Base-by-base conservation (phyloP, 2,888 invertebrate species). In the Drosophila koepferae region DNA sequence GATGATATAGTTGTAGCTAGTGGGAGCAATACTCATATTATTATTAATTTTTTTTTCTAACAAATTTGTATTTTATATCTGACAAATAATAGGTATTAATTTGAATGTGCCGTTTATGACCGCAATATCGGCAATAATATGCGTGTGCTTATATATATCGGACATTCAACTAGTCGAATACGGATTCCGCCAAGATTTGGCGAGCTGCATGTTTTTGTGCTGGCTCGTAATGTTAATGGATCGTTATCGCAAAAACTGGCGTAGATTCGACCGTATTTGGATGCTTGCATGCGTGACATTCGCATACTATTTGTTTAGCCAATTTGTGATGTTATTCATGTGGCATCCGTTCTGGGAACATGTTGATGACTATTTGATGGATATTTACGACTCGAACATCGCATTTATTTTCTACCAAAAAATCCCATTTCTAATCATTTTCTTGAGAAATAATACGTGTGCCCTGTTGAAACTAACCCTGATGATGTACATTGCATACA, bases 301-400 rank as follows among this genome's bases (percentile, higher is more conserved):
- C 0, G 2, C 40, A 0, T 49, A 40, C 7, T 60, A 60, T 10
- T 0, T 49, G 14, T 1, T 5, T 2, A 4, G 28, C 31, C 60
- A 60, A 16, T 9, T 5, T 9, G 2, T 40, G 28, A 0, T 60
- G 31, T 28, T 18, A 0, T 20, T 2, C 6, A 5, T 14, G 3
- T 60, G 60, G 60, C 7, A 18, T 28, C 60, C 60, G 18, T 0
- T 40, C 14, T 60, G 60, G 60, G 2, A 16, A 2, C 2, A 2
- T 0, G 1, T 40, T 2, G 3, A 2, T 0, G 1, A 0, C 0
- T 0, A 16, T 40, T 20, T 8, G 31, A 49, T 10, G 0, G 1
- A 1, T 0, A 12, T 28, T 0, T 60, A 9, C 18, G 18, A 20
- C 28, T 1, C 3, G 3, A 2, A 6, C 10, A 6, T 7, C 16